A percentile compares a stretch with the other conserved stretches of the same genome.
These are phyloP conservation scores for Cavia porcellus DNA, from an alignment of 2,113 vertebrate genomes.

Conservation along the genomic window DNA sequence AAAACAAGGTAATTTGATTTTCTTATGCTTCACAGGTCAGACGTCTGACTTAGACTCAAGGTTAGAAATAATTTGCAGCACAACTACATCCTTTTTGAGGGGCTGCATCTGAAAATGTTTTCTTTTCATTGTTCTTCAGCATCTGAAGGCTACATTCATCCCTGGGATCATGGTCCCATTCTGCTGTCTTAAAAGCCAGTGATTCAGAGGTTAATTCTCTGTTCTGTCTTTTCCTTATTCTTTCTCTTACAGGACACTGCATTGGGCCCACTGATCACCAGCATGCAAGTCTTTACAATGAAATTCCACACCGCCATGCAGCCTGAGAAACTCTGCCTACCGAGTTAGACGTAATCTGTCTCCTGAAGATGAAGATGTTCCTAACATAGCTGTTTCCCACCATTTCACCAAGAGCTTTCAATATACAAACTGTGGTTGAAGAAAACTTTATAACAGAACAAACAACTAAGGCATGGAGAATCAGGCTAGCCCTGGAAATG, in stretches of 20 bases:
- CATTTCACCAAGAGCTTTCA: neutral
- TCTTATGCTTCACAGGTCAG: neutral
- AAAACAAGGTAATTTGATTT: neutral
- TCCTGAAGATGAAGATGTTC: neutral
- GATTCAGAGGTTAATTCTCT: neutral
- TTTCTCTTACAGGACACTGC: neutral
- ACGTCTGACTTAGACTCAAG: neutral
- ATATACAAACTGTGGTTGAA: neutral
- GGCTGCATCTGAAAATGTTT: fast-evolving
- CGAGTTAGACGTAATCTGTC: neutral
- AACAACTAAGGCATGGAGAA: neutral
- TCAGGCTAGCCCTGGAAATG: neutral
- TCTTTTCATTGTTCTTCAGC: neutral
- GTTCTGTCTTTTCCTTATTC: neutral
- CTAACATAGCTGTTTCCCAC: neutral
- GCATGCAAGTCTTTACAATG: neutral
- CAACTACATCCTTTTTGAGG: fast-evolving
- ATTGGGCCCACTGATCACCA: neutral
- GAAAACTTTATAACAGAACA: neutral
- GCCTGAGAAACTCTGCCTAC: neutral
- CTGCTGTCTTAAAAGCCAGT: neutral
- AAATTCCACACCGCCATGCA: fast-evolving
- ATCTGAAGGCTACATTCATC: fast-evolving
- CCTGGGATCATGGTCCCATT: neutral
- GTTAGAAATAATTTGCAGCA: neutral